Evolutionary conservation across 2,113 vertebrate species (phyloP).

Genomic region (Suricata suricatta): DNA sequence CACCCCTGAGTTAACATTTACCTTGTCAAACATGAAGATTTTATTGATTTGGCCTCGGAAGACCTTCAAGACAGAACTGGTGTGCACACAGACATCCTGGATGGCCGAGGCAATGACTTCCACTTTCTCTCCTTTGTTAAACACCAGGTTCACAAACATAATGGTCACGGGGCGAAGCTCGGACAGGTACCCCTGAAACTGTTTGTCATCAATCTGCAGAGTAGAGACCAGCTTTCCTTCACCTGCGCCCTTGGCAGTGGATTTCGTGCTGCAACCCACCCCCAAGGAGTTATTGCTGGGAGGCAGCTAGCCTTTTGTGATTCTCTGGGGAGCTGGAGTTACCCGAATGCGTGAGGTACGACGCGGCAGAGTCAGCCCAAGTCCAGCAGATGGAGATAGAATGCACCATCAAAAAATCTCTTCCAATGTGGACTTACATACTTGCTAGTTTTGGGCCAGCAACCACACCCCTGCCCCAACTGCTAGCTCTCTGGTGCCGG

Average conservation of each 20-base stretch:
- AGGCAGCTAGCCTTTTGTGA: not conserved
- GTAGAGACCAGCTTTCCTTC: not conserved
- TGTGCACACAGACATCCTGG: slow-evolving; percentile 76
- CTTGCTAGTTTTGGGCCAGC: too few relatives aligned
- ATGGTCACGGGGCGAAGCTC: slow-evolving; percentile 83
- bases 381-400: not conserved
- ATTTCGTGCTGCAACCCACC: fast-evolving
- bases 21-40: slow-evolving; percentile 86
- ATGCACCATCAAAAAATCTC: too few relatives aligned
- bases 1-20: not conserved
- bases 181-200: slow-evolving; percentile 82
- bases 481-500: too few relatives aligned
- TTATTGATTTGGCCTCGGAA: slow-evolving; percentile 84
- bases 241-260: not conserved
- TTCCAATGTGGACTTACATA: too few relatives aligned
- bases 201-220: slow-evolving; percentile 82
- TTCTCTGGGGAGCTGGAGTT: not conserved
- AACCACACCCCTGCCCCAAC: too few relatives aligned
- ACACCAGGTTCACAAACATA: slow-evolving; percentile 83
- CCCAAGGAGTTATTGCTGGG: not conserved
- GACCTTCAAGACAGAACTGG: slow-evolving; percentile 65
- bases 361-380: not conserved
- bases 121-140: slow-evolving; percentile 71
- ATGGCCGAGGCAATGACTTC: slow-evolving; percentile 74
- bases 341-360: too few relatives aligned